These are phyloP conservation scores for Cotesia glomerata DNA, from an alignment of 1,140 invertebrate species.

Conservation along the genomic window DNA sequence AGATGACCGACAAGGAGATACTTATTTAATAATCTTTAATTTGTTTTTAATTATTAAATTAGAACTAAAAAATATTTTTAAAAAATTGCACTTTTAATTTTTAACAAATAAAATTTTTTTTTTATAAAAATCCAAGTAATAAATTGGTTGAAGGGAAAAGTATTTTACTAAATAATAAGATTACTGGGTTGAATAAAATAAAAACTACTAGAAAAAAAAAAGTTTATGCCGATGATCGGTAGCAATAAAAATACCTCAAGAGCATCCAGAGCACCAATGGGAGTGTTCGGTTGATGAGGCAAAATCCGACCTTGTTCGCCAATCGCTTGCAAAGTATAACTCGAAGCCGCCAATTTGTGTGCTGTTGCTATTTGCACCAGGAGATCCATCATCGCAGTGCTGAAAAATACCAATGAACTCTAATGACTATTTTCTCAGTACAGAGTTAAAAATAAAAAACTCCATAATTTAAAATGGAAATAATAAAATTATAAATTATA, in stretches of 20 bases:
- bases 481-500: too few relatives aligned
- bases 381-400: slow-evolving; percentile 85
- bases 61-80: too few relatives aligned
- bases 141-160: too few relatives aligned
- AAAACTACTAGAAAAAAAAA: neutral
- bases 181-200: neutral
- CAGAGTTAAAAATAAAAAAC: neutral
- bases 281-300: slow-evolving; percentile 80
- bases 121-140: too few relatives aligned
- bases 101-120: too few relatives aligned
- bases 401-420: slow-evolving; percentile 46
- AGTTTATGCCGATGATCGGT: neutral
- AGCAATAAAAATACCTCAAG: slow-evolving; percentile 58
- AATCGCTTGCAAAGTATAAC: slow-evolving; percentile 74
- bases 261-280: slow-evolving; percentile 72
- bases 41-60: neutral
- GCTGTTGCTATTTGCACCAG: slow-evolving; percentile 78
- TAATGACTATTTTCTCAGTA: neutral
- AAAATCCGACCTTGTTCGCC: slow-evolving; percentile 70
- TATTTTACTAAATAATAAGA: neutral
- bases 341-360: slow-evolving; percentile 75
- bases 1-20: neutral
- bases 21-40: too few relatives aligned
- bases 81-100: too few relatives aligned
- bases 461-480: too few relatives aligned